Base-by-base conservation (phyloP, 2,797 vertebrate species). In the Alosa sapidissima region DNA sequence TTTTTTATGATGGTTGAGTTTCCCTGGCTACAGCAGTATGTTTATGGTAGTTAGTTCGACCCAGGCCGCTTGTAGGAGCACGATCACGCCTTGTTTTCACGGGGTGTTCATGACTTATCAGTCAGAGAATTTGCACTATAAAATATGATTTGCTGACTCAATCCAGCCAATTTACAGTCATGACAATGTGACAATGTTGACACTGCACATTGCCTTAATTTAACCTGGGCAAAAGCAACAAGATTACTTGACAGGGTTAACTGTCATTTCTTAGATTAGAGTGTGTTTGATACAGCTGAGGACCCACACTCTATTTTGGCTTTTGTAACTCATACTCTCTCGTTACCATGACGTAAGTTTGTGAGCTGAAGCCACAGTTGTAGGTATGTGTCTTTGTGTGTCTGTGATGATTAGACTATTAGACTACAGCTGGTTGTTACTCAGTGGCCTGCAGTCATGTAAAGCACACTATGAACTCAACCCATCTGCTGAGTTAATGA, bases 401-500 rank as follows among this genome's bases (percentile, higher is more conserved):
- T 62, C 7, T 10, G n/a, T 24, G 21, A 62, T 9, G 6, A 24
- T 62, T 24, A 62, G 58, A 62, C 58, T 3, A 24, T 62, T 24
- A 62, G 58, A 62, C 58, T 3, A 9, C 58, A 62, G 58, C 58
- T 62, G 58, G 58, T 62, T 24, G n/a, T 62, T 62, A 62, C 58
- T 62, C n/a, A 24, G 8, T 62, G 58, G 58, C 58, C 58, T 62
- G 13, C 16, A 55, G 54, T 55, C 54, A 55, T 55, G 54, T 55
- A 55, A 62, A 62, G 58, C 58, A 62, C 58, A 62, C 58, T 55
- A 55, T 55, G 54, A 55, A 62, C 21, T 24, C n/a, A 24, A 62
- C 58, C 58, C 58, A 62, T 62, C 58, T 62, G 58, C 58, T 62
- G 6, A 62, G 58, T 24, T 62, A 62, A 62, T 62, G 58, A 62